A percentile compares a stretch with the other conserved stretches of the same genome.
Conservation (phyloP, 2,888 invertebrate genomes). For the Acanthacorydalis orientalis region DNA sequence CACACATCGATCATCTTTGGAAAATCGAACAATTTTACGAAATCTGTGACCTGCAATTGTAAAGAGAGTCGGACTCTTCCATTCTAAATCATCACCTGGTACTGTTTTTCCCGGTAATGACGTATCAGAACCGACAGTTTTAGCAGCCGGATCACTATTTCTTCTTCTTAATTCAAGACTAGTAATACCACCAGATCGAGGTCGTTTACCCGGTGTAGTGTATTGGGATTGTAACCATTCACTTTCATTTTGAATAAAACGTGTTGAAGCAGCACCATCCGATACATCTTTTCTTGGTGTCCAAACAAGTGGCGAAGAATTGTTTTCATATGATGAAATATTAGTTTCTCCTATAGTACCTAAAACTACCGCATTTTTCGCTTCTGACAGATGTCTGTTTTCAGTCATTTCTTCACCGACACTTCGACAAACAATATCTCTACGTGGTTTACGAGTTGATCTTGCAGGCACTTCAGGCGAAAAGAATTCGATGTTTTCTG, state of each 20-base stretch:
- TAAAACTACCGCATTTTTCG: conserved; percentile 18
- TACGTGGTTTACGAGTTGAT: conserved; percentile 22
- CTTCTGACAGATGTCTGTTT: conserved; percentile 14
- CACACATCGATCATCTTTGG: conserved; percentile 67
- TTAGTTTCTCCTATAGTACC: conserved; percentile 25
- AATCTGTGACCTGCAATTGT: conserved; percentile 61
- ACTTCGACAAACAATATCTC: conserved; percentile 23
- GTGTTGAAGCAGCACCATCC: conserved; percentile 3
- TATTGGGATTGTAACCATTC: conserved; percentile 8
- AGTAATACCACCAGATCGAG: conserved; percentile 21
- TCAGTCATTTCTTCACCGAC: conserved; percentile 33
- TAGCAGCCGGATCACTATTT: conserved; percentile 57
- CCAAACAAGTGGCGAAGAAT: conserved; percentile 3
- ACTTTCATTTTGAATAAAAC: conserved; percentile 1
- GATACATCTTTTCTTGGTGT: conserved; percentile 9
- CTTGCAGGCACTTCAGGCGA: conserved; percentile 31
- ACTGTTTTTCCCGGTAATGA: conserved; percentile 30
- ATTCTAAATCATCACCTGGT: conserved; percentile 38
- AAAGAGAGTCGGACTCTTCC: conserved; percentile 41
- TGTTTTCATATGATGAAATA: conserved; percentile 10
- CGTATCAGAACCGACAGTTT: conserved; percentile 27
- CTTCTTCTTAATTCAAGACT: conserved; percentile 40
- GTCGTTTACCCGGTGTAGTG: conserved; percentile 22
- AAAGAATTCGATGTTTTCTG: background rate
- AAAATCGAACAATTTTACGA: conserved; percentile 58